Conservation (phyloP, 2,888 invertebrate genomes). For the Dione juno region DNA sequence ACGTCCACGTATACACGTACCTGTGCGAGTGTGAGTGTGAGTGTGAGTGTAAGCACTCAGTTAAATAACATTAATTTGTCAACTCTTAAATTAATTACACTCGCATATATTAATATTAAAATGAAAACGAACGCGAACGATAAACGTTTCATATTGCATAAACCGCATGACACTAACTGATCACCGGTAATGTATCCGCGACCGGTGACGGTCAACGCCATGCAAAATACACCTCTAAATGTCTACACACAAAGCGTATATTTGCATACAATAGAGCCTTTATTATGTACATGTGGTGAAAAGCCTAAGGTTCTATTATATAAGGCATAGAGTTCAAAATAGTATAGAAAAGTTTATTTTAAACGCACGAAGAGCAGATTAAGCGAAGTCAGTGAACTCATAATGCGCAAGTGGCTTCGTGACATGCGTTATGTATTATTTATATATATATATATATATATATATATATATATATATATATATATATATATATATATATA, state of each 20-base stretch:
- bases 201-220: background rate
- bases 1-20: background rate
- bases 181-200: constrained; percentile 22
- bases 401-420: constrained; percentile 35
- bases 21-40: background rate
- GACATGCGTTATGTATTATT: constrained; percentile 26
- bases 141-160: constrained; percentile 18
- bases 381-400: constrained; percentile 33
- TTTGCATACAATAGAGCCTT: background rate
- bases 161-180: constrained; percentile 26
- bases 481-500: background rate
- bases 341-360: constrained; percentile 10
- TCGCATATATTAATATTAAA: constrained; percentile 10
- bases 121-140: background rate
- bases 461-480: background rate
- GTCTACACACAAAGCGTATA: background rate
- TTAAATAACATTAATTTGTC: constrained; percentile 8
- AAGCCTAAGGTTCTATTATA: background rate
- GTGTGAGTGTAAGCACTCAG: background rate
- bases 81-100: constrained; percentile 19
- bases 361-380: constrained; percentile 32
- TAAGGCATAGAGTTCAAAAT: constrained; percentile 3
- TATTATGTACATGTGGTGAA: constrained; percentile 3
- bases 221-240: background rate
- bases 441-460: background rate